Conservation (phyloP, 2,888 invertebrate genomes). For the Sarcophaga carnaria region DNA sequence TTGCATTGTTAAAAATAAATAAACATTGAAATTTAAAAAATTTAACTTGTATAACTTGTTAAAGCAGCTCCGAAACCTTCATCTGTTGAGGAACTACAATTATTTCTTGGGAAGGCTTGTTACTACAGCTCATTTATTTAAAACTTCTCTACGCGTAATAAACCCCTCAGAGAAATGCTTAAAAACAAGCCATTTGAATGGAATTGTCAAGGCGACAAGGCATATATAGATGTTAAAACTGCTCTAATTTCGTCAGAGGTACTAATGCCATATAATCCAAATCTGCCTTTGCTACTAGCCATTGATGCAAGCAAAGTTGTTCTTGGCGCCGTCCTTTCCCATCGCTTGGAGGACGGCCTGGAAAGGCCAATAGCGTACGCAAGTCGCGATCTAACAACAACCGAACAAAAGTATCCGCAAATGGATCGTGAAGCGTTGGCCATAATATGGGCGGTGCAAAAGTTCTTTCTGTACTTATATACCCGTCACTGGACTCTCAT, state of each 20-base stretch:
- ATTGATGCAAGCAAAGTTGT: conserved; percentile 7
- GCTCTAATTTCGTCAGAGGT: conserved; percentile 17
- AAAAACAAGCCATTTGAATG: too few species aligned
- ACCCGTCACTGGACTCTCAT: conserved; percentile 15
- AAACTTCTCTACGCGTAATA: conserved; percentile 6
- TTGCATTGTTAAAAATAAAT: too few species aligned
- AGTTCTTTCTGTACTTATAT: conserved; percentile 6
- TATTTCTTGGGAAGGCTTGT: conserved; percentile 22
- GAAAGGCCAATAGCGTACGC: conserved; percentile 43
- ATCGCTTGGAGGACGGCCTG: conserved; percentile 1
- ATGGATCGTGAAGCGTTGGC: conserved; percentile 56
- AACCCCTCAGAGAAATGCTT: background rate
- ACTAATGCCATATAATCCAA: conserved; percentile 19
- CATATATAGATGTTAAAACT: too few species aligned
- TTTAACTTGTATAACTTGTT: too few species aligned
- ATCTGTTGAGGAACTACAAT: conserved; percentile 19
- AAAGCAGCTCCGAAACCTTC: conserved; percentile 1
- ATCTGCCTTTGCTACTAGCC: conserved; percentile 10
- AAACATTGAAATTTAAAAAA: too few species aligned
- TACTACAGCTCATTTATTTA: conserved; percentile 27
- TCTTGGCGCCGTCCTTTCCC: conserved; percentile 14
- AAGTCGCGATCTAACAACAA: conserved; percentile 51
- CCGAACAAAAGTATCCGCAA: conserved; percentile 57
- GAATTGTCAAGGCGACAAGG: too few species aligned
- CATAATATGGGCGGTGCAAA: conserved; percentile 39